phyloP scores from a whole-genome alignment of 2,888 invertebrate genomes.

The Morinoia aosen region DNA sequence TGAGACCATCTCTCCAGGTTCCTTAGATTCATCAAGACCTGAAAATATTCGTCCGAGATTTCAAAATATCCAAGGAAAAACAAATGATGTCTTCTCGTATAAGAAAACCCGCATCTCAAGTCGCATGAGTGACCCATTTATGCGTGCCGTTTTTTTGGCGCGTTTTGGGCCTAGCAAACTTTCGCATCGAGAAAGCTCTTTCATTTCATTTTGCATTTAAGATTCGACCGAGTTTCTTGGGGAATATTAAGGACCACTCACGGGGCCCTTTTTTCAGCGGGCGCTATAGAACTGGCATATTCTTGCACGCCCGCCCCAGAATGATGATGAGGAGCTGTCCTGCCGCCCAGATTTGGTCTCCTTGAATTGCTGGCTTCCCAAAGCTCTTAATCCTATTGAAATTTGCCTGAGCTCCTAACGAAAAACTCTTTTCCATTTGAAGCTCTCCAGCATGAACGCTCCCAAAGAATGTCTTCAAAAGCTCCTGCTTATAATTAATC shows the following conservation, averaged over 20 bases:
- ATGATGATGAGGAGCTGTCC: constrained; percentile 48
- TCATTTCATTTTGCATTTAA: constrained; percentile 47
- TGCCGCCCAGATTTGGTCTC: constrained; percentile 37
- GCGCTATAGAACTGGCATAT: constrained; percentile 43
- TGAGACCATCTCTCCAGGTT: background rate
- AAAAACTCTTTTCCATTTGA: constrained; percentile 28
- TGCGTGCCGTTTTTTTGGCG: background rate
- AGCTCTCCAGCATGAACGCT: constrained; percentile 1
- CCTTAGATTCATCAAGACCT: background rate
- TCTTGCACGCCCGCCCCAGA: constrained; percentile 41
- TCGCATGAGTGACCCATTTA: background rate
- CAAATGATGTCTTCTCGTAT: background rate
- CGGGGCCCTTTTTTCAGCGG: constrained; percentile 20
- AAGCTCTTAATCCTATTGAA: constrained; percentile 51
- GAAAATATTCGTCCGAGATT: background rate
- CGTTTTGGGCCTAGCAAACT: background rate
- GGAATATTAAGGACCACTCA: constrained; percentile 46
- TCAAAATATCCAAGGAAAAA: background rate
- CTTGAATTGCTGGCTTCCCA: constrained; percentile 19
- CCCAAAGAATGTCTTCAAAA: constrained; percentile 2
- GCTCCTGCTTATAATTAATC: constrained; percentile 10
- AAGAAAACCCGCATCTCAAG: background rate
- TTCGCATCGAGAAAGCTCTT: constrained; percentile 38
- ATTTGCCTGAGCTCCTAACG: constrained; percentile 40
- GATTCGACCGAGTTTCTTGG: constrained; percentile 20